Evolutionary conservation across 2,888 invertebrate species (phyloP).

Genomic region (Eupeodes luniger): DNA sequence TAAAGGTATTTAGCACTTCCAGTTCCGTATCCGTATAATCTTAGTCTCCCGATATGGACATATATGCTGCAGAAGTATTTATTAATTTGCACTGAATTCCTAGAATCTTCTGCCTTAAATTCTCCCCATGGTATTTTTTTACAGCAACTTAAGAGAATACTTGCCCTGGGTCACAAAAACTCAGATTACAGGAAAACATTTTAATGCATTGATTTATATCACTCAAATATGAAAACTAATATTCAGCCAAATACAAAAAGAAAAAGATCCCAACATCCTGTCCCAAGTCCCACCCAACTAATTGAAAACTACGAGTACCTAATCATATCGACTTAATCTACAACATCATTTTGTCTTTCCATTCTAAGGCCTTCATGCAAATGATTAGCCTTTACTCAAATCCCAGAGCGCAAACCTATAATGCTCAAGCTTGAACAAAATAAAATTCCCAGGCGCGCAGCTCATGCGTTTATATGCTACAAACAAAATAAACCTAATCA

Average conservation of each 20-base stretch:
- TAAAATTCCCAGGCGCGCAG: conserved; percentile 67
- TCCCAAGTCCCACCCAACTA: conserved; percentile 40
- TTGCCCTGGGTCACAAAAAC: no score
- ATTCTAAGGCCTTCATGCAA: conserved; percentile 49
- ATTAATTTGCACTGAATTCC: no score
- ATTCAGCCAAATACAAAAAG: background rate
- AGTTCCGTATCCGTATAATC: no score
- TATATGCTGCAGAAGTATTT: no score
- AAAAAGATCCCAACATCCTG: conserved; percentile 16
- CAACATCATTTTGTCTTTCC: conserved; percentile 44
- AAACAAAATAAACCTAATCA: conserved; percentile 27
- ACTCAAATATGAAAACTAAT: no score
- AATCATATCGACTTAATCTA: conserved; percentile 1
- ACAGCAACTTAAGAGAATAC: no score
- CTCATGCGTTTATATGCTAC: conserved; percentile 50
- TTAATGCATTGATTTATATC: no score
- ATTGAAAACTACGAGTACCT: conserved; percentile 2
- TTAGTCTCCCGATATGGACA: no score
- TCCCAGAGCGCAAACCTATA: conserved; percentile 37
- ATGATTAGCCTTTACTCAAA: conserved; percentile 14
- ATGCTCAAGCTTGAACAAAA: conserved; percentile 13
- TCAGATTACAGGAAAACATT: no score
- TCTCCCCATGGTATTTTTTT: no score
- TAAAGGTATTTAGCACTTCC: no score
- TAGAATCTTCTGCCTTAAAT: no score